A percentile compares a stretch with the other conserved stretches of the same genome.
Evolutionary conservation across 30 jellyfish, hydroid and myxozoan genomes (phyloP).

Genomic region (Aurelia coerulea): DNA sequence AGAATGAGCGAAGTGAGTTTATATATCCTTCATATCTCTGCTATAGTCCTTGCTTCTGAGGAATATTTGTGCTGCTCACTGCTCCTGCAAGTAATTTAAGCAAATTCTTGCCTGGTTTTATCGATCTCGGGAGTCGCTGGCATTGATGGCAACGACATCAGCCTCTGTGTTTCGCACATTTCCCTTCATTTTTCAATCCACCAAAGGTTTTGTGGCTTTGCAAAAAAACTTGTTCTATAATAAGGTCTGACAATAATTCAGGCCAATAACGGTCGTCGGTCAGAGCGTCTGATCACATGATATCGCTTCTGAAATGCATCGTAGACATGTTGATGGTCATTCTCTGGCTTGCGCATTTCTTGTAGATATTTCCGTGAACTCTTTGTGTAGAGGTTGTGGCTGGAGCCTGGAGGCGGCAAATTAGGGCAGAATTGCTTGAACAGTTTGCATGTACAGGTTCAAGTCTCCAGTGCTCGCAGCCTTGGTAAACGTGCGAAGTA

Average conservation of each 20-base stretch:
- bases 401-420: conserved; percentile 72
- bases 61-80: conserved; percentile 68
- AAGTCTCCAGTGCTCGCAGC: too few relatives aligned
- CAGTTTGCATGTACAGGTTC: too few relatives aligned
- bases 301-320: conserved; percentile 54
- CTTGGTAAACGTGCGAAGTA: too few relatives aligned
- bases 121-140: conserved; percentile 38
- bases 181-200: conserved; percentile 67
- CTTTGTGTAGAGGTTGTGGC: conserved; percentile 58
- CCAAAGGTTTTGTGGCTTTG: conserved; percentile 41
- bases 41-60: too few relatives aligned
- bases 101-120: conserved; percentile 28
- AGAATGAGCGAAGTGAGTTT: too few relatives aligned
- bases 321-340: conserved; percentile 30
- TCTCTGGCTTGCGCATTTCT: too few relatives aligned
- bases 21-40: too few relatives aligned
- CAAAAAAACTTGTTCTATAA: conserved; percentile 71
- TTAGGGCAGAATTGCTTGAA: too few relatives aligned
- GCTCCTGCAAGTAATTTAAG: conserved; percentile 22
- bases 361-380: conserved; percentile 43
- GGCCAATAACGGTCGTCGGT: conserved; percentile 71
- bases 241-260: conserved; percentile 61
- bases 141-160: conserved; percentile 17
- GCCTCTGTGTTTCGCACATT: conserved; percentile 42
- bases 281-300: conserved; percentile 62